A percentile compares a stretch with the other conserved stretches of the same genome.
Evolutionary conservation across 2,113 vertebrate genomes (phyloP).

Genomic region (Nyctereutes procyonoides): DNA sequence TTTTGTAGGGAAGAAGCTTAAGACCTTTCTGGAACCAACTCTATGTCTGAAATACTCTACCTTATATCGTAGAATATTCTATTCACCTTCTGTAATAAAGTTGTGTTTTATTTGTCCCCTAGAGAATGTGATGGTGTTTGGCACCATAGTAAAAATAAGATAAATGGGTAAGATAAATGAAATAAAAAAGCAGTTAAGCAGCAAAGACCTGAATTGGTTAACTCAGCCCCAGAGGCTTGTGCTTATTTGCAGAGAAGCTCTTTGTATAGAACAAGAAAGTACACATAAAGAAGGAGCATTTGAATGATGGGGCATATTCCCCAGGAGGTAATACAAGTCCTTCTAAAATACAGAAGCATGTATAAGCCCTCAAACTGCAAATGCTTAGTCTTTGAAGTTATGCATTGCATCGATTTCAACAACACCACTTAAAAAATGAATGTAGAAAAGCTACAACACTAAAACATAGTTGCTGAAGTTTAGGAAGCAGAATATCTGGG

Average conservation of each 20-base stretch:
- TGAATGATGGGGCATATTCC: conserved; percentile 24
- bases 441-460: conserved; percentile 8
- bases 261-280: conserved; percentile 22
- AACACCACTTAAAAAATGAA: conserved; percentile 7
- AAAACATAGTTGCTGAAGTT: not conserved
- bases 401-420: not conserved
- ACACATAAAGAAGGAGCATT: not conserved
- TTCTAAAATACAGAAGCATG: conserved; percentile 11
- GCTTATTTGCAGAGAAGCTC: not conserved
- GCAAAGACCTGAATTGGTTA: conserved; percentile 14
- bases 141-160: conserved; percentile 23
- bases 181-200: not conserved
- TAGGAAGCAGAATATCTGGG: not conserved
- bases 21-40: not conserved
- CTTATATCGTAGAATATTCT: conserved; percentile 10
- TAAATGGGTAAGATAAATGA: conserved; percentile 16
- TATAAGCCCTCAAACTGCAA: not conserved
- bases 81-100: conserved; percentile 10
- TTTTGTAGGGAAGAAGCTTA: not conserved
- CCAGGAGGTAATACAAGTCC: conserved; percentile 1
- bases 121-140: not conserved
- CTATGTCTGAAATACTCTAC: not conserved
- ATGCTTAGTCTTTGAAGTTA: not conserved
- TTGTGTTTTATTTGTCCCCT: conserved; percentile 1
- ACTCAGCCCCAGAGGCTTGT: not conserved